phyloP scores from a whole-genome alignment of 2,797 vertebrate genomes.

The Heteromormyrus szaboi region DNA sequence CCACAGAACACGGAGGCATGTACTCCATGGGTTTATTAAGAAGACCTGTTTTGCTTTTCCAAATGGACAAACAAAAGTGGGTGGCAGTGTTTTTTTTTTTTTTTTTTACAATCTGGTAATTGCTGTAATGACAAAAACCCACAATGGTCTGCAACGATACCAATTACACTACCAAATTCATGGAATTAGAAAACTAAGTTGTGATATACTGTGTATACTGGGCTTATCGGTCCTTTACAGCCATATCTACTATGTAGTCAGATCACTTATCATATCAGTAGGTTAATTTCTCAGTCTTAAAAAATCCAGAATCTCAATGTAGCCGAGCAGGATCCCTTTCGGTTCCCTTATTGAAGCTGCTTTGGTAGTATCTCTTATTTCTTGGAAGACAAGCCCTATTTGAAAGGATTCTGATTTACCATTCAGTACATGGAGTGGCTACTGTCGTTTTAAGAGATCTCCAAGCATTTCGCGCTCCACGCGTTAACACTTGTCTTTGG shows the following conservation, averaged over 20 bases:
- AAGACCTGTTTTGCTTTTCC: background rate
- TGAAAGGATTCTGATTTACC: background rate
- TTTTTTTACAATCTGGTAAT: slow-evolving; percentile 1
- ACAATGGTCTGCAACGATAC: background rate
- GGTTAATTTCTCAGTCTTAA: background rate
- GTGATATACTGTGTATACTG: background rate
- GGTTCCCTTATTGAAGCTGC: background rate
- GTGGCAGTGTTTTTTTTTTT: background rate
- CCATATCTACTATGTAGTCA: background rate
- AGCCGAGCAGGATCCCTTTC: background rate
- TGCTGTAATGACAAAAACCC: background rate
- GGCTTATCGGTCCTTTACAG: background rate
- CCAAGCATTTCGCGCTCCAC: background rate
- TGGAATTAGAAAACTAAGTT: background rate
- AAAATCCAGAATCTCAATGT: background rate
- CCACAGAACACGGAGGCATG: slow-evolving; percentile 11
- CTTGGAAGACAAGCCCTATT: background rate
- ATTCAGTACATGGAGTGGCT: background rate
- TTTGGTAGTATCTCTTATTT: background rate
- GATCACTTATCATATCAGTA: background rate
- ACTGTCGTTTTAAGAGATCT: background rate
- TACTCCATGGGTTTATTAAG: background rate
- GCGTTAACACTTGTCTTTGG: background rate
- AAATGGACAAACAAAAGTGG: slow-evolving; percentile 10
- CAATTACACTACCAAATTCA: background rate